These are phyloP conservation scores for Leistus spinibarbis DNA, from an alignment of 2,888 invertebrate species.

Conservation along the genomic window DNA sequence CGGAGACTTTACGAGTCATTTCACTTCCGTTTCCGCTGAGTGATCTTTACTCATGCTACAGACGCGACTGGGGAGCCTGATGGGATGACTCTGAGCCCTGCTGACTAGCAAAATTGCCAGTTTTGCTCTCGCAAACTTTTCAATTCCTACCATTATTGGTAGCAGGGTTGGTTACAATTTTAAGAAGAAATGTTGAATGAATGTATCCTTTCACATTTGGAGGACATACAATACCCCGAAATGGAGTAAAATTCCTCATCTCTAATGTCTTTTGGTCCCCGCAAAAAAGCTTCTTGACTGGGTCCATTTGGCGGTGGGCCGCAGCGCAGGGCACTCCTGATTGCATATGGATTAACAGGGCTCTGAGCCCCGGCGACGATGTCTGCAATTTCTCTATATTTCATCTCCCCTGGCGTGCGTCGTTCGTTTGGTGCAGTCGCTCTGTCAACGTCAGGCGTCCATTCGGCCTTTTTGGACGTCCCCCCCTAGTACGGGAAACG, in stretches of 20 bases:
- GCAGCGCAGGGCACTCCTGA: constrained; percentile 17
- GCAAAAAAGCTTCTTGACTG: constrained; percentile 37
- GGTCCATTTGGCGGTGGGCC: constrained; percentile 35
- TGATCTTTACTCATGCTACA: constrained; percentile 41
- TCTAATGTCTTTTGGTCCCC: constrained; percentile 28
- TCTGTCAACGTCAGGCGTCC: constrained; percentile 40
- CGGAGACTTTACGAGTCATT: constrained; percentile 51
- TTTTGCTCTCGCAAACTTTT: no score
- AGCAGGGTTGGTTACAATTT: no score
- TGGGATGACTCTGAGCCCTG: no score
- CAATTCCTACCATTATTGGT: no score
- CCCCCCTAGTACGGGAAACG: constrained; percentile 31
- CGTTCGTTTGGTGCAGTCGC: constrained; percentile 25
- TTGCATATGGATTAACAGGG: constrained; percentile 37
- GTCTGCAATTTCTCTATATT: constrained; percentile 39
- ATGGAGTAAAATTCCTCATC: no score
- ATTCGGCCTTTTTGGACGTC: constrained; percentile 19
- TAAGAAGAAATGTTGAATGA: no score
- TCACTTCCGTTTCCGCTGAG: constrained; percentile 49
- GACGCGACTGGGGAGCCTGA: constrained; percentile 2
- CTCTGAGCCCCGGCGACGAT: constrained; percentile 25
- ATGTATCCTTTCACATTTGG: no score
- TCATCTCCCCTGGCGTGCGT: constrained; percentile 35
- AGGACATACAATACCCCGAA: no score
- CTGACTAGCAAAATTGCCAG: no score